Evolutionary conservation across 2,888 invertebrate genomes (phyloP), one percentile per base, ranked within the genome.

Genomic region (Clepsis dumicolana): DNA sequence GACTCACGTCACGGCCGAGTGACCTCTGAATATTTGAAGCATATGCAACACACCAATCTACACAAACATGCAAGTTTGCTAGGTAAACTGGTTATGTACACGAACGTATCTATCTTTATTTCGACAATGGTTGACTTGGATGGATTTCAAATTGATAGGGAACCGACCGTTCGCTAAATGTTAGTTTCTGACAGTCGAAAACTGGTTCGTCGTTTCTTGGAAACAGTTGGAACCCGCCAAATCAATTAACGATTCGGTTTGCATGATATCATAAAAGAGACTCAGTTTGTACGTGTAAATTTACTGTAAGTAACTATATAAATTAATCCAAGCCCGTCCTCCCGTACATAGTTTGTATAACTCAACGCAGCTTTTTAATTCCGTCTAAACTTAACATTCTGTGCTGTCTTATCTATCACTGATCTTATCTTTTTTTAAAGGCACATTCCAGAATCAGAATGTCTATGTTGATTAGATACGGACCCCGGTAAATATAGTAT

Each of bases 21-120:
- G 50, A 12, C 50, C 38, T 50, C 24, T 48, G 67, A 63, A 68
- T 41, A 63, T 68, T 63, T 63, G 32, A 63, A 57, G 24, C 57
- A 41, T 24, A 52, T 57, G 62, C 56, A 66, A 25, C 50, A 50
- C 48, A 41, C 54, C 12, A 29, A 44, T 41, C 24, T 14, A 52
- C 21, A 27, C 50, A 59, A 27, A 50, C 56, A 25, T 27, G 5
- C 27, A 38, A 21, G 50, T 52, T 65, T 50, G 24, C 24, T 24
- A 10, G 21, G 50, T 12, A 25, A 48, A 48, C 21, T 48, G 48
- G 2, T 8, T 35, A 35, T 35, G 10, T 16, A 41, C 41, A 41
- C 41, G 41, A 41, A 16, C 5, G 12, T 10, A 35, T 3, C 29
- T 35, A 41, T 2, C n/a, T 41, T 35, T 8, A 12, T 12, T 35